phyloP scores from a whole-genome alignment of 1,140 invertebrate species.

The Drosophila persimilis region DNA sequence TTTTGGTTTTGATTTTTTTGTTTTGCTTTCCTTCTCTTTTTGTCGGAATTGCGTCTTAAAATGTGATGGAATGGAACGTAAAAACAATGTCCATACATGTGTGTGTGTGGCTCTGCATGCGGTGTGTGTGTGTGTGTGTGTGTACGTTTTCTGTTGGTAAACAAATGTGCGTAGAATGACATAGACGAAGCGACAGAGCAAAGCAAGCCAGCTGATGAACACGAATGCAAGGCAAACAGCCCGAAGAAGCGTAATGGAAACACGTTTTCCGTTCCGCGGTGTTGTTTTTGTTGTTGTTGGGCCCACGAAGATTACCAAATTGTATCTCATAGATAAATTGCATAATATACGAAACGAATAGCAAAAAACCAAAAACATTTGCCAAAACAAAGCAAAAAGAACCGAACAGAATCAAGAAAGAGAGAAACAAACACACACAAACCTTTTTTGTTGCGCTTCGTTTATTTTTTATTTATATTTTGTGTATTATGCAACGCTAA shows the following conservation, averaged over 20 bases:
- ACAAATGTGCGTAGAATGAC: slow-evolving; percentile 73
- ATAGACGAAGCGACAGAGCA: slow-evolving; percentile 22
- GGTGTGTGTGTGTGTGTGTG: slow-evolving; percentile 20
- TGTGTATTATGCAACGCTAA: slow-evolving; percentile 27
- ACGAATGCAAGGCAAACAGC: slow-evolving; percentile 21
- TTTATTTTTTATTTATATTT: slow-evolving; percentile 23
- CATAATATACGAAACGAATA: slow-evolving; percentile 55
- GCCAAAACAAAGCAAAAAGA: slow-evolving; percentile 59
- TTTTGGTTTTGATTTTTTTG: too few species aligned
- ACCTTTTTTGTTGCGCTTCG: too few species aligned
- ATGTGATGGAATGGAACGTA: slow-evolving; percentile 24
- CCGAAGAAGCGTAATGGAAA: slow-evolving; percentile 32
- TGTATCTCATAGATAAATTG: slow-evolving; percentile 55
- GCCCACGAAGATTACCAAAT: slow-evolving; percentile 29
- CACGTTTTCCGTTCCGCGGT: slow-evolving; percentile 49
- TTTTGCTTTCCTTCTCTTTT: slow-evolving; percentile 1
- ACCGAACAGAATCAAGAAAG: slow-evolving; percentile 13
- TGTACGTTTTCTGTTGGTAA: slow-evolving; percentile 61
- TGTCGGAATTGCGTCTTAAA: slow-evolving; percentile 51
- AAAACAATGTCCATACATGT: slow-evolving; percentile 34
- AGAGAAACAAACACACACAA: slow-evolving; percentile 16
- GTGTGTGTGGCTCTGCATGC: slow-evolving; percentile 31
- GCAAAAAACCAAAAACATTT: slow-evolving; percentile 31
- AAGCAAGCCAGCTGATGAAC: slow-evolving; percentile 58
- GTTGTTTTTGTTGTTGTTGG: slow-evolving; percentile 26